Percentiles rank a stretch among this genome's conserved stretches.
Evolutionary conservation across 2,797 vertebrate genomes (phyloP).

Genomic region (Myotis daubentonii): DNA sequence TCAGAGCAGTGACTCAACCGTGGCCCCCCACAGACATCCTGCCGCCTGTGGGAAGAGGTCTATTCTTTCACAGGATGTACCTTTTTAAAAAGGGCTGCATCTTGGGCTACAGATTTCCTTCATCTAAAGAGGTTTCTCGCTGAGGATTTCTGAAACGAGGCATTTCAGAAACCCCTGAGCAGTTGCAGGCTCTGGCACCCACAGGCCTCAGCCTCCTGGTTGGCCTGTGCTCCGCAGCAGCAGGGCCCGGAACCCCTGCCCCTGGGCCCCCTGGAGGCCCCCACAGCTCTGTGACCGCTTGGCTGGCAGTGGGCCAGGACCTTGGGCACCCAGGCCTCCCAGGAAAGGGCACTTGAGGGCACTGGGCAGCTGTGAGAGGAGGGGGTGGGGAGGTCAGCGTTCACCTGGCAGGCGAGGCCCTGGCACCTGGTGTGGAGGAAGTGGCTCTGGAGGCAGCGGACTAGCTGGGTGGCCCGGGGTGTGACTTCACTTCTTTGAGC

Average conservation of each 20-base stretch:
- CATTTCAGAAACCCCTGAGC: neutral
- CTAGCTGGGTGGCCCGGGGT: neutral
- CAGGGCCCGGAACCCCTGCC: neutral
- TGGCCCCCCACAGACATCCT: neutral
- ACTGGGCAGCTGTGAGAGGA: neutral
- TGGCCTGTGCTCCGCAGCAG: too few species aligned
- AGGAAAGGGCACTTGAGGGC: neutral
- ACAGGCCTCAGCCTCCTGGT: neutral
- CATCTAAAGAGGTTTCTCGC: neutral
- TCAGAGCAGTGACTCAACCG: neutral
- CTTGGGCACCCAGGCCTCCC: neutral
- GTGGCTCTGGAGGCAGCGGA: neutral
- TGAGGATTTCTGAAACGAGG: conserved; percentile 11
- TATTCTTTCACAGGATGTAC: neutral
- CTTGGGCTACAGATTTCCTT: conserved; percentile 39
- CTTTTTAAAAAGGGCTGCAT: neutral
- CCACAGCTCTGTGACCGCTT: neutral
- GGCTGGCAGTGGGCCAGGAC: neutral
- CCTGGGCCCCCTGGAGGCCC: neutral
- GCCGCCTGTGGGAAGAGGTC: neutral
- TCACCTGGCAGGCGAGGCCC: neutral
- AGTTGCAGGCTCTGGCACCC: neutral
- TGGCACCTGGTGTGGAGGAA: neutral
- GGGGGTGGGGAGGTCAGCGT: fast-evolving
- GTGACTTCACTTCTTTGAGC: neutral